Evolutionary conservation across 2,888 invertebrate genomes (phyloP).

Genomic region (Lymantria dispar): DNA sequence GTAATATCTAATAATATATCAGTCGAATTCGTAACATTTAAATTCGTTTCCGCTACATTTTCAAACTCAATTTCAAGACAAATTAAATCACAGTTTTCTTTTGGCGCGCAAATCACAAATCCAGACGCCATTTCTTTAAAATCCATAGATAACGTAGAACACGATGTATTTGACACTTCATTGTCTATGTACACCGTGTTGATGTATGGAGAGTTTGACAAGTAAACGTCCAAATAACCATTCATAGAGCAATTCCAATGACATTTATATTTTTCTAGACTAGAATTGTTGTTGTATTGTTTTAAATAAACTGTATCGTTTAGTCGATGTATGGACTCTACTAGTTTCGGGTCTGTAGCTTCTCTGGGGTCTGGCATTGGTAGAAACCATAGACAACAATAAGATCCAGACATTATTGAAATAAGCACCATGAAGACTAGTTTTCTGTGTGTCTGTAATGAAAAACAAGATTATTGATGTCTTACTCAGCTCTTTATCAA

Average conservation of each 20-base stretch:
- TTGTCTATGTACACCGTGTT: slow-evolving; percentile 57
- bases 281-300: slow-evolving; percentile 32
- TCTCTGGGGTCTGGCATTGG: slow-evolving; percentile 45
- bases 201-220: slow-evolving; percentile 55
- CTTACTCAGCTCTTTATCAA: no score
- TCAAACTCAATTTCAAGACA: slow-evolving; percentile 54
- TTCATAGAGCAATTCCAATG: slow-evolving; percentile 61
- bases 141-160: slow-evolving; percentile 61
- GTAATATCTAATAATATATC: slow-evolving; percentile 10
- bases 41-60: slow-evolving; percentile 24
- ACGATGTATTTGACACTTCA: slow-evolving; percentile 49
- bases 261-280: slow-evolving; percentile 58
- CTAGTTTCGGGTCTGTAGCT: slow-evolving; percentile 31
- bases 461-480: slow-evolving; percentile 3
- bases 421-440: slow-evolving; percentile 87
- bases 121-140: slow-evolving; percentile 45
- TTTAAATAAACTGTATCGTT: slow-evolving; percentile 63
- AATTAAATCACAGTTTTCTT: slow-evolving; percentile 53
- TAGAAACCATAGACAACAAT: slow-evolving; percentile 87
- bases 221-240: slow-evolving; percentile 50
- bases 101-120: slow-evolving; percentile 52
- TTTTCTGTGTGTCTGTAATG: slow-evolving; percentile 83
- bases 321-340: slow-evolving; percentile 56
- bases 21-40: slow-evolving; percentile 10
- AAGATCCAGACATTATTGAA: slow-evolving; percentile 84